A percentile compares a stretch with the other conserved stretches of the same genome.
These are phyloP conservation scores for Andrena bucephala DNA, from an alignment of 2,888 invertebrate species.

Conservation along the genomic window DNA sequence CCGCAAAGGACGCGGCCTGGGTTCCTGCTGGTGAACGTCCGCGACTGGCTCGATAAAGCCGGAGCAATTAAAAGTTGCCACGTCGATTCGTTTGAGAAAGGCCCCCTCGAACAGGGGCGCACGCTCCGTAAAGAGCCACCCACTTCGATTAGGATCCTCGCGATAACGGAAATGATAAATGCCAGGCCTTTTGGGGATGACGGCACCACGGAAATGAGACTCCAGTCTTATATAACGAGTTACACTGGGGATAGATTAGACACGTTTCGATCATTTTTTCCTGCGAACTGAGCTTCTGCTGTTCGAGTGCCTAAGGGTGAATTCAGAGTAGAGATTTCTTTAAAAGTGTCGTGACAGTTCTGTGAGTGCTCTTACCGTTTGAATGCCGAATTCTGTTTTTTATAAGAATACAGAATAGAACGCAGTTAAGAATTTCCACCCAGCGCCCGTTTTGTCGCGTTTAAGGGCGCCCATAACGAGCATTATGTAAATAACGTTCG, in stretches of 20 bases:
- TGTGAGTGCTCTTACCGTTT: no score
- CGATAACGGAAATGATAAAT: conserved; percentile 29
- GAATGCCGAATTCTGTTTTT: no score
- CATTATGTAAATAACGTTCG: conserved; percentile 47
- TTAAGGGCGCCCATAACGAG: conserved; percentile 31
- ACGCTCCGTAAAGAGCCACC: conserved; percentile 27
- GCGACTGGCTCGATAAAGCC: conserved; percentile 60
- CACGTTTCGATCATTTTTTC: no score
- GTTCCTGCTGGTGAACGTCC: conserved; percentile 34
- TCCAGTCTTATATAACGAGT: no score
- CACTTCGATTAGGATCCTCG: conserved; percentile 46
- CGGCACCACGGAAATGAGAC: no score
- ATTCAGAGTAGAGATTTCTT: no score
- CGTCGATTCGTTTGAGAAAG: conserved; percentile 63
- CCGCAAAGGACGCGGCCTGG: conserved; percentile 50
- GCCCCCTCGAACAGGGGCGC: not conserved
- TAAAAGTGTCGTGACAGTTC: no score
- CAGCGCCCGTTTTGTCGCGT: conserved; percentile 18
- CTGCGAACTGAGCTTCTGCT: no score
- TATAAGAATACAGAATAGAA: no score
- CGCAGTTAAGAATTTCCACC: not conserved
- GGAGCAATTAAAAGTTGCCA: conserved; percentile 69
- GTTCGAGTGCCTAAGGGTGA: no score
- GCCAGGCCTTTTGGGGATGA: not conserved
- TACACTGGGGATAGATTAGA: no score